These are phyloP conservation scores for Linnaemya tessellans DNA, from an alignment of 2,888 invertebrate species.

Conservation along the genomic window DNA sequence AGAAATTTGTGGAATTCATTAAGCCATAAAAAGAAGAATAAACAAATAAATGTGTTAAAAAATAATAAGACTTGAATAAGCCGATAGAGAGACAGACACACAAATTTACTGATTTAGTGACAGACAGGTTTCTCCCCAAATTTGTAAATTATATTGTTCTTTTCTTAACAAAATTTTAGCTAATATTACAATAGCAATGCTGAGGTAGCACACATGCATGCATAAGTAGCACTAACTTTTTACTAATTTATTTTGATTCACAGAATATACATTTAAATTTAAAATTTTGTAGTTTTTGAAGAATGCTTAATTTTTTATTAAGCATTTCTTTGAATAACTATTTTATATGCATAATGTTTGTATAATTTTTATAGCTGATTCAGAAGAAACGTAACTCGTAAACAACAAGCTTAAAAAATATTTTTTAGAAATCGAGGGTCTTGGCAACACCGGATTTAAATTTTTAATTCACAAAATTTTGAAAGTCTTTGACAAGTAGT, in stretches of 20 bases:
- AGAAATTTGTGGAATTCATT: constrained; percentile 50
- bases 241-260: neutral
- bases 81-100: constrained; percentile 10
- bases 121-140: constrained; percentile 63
- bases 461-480: no score
- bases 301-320: no score
- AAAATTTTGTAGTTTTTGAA: no score
- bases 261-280: no score
- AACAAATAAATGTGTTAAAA: constrained; percentile 52
- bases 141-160: constrained; percentile 47
- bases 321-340: no score
- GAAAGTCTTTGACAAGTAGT: no score
- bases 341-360: no score
- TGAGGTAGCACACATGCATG: neutral
- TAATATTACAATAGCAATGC: neutral
- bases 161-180: neutral
- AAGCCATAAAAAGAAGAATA: neutral
- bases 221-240: neutral
- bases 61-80: constrained; percentile 10
- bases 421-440: no score
- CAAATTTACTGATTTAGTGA: constrained; percentile 22
- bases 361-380: no score
- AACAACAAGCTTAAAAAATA: no score
- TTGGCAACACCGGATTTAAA: no score
- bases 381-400: no score